Conservation (phyloP, 2,888 invertebrate species). For the Lithophane socia region DNA sequence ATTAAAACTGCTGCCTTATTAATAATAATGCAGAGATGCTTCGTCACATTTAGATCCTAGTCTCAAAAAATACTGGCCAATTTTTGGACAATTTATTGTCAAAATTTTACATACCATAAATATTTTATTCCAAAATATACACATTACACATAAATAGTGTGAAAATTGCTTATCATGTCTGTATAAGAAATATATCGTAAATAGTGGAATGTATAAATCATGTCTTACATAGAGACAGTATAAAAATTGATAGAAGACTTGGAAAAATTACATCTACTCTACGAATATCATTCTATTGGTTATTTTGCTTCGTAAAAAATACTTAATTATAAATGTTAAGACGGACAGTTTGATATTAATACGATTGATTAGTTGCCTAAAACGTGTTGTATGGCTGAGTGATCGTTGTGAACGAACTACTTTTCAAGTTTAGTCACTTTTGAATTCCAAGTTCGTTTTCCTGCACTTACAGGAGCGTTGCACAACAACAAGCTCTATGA, state of each 20-base stretch:
- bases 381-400: slow-evolving; percentile 61
- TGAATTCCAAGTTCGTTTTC: slow-evolving; percentile 44
- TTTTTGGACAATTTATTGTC: slow-evolving; percentile 71
- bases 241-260: slow-evolving; percentile 23
- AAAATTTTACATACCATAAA: slow-evolving; percentile 49
- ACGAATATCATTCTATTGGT: slow-evolving; percentile 62
- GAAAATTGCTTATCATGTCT: slow-evolving; percentile 34
- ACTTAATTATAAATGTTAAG: slow-evolving; percentile 68
- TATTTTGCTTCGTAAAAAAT: slow-evolving; percentile 61
- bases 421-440: slow-evolving; percentile 39
- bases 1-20: slow-evolving; percentile 24
- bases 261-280: slow-evolving; percentile 43
- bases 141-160: slow-evolving; percentile 60
- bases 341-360: slow-evolving; percentile 68
- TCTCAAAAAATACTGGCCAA: slow-evolving; percentile 81
- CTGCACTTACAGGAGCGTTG: not conserved
- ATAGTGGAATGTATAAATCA: slow-evolving; percentile 58
- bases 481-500: not conserved
- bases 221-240: slow-evolving; percentile 40
- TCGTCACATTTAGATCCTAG: slow-evolving; percentile 54
- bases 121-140: slow-evolving; percentile 57
- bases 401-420: slow-evolving; percentile 61
- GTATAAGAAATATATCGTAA: slow-evolving; percentile 37
- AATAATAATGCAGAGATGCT: slow-evolving; percentile 29
- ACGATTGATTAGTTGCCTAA: slow-evolving; percentile 66